Conservation (phyloP, 2,888 invertebrate genomes). For the Cheilosia soror region DNA sequence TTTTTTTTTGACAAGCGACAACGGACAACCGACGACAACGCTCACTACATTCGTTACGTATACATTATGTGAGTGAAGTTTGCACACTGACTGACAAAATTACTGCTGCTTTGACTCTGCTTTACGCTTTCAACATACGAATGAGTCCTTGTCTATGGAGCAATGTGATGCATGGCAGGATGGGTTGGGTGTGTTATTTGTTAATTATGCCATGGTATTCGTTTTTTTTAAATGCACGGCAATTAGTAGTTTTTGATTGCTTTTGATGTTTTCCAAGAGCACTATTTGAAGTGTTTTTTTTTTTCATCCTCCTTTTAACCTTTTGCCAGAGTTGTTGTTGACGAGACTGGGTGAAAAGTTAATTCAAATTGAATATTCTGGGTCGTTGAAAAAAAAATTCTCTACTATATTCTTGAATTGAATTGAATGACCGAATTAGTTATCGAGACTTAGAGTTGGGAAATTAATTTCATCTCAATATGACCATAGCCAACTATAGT, state of each 20-base stretch:
- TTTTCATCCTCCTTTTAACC: neutral
- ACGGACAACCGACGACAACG: neutral
- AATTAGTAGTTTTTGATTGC: constrained; percentile 59
- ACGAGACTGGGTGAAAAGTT: too few relatives aligned
- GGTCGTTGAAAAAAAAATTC: too few relatives aligned
- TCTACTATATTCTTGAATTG: too few relatives aligned
- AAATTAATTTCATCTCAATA: too few relatives aligned
- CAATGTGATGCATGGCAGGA: constrained; percentile 15
- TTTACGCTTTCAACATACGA: constrained; percentile 34
- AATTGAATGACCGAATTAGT: too few relatives aligned
- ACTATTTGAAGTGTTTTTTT: constrained; percentile 13
- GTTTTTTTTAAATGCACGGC: constrained; percentile 29
- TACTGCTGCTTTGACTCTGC: constrained; percentile 52
- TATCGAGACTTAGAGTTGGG: too few relatives aligned
- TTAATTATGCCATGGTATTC: constrained; percentile 56
- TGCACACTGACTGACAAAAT: constrained; percentile 45
- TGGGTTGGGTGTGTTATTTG: constrained; percentile 58
- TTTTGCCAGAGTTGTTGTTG: too few relatives aligned
- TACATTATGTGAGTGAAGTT: constrained; percentile 22
- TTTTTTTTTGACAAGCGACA: neutral
- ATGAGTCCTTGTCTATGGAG: neutral
- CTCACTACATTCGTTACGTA: neutral
- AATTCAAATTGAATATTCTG: too few relatives aligned
- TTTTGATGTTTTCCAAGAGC: constrained; percentile 34
- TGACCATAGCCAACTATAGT: neutral